phyloP scores from a whole-genome alignment of 2,797 vertebrate species.

The Chaunax sp. region DNA sequence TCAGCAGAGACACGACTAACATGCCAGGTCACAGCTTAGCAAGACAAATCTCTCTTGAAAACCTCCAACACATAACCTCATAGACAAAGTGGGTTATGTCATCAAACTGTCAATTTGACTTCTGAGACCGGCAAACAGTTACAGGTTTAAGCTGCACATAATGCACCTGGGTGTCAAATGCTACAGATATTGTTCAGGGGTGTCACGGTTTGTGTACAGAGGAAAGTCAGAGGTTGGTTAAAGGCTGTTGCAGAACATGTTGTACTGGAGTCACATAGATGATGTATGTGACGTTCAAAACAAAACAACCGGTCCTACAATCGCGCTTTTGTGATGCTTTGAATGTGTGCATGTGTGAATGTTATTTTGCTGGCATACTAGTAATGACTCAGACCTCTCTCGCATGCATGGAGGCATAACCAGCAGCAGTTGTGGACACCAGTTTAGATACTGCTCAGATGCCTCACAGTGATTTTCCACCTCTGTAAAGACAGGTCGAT shows the following conservation, averaged over 20 bases:
- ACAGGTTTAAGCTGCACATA: slow-evolving; percentile 29
- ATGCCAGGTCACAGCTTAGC: slow-evolving; percentile 10
- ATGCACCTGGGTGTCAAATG: slow-evolving; percentile 26
- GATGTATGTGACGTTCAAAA: slow-evolving; percentile 22
- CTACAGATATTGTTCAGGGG: slow-evolving; percentile 29
- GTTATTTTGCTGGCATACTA: background rate
- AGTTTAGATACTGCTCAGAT: too few relatives aligned
- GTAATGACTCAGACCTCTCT: background rate
- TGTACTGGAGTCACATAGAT: slow-evolving; percentile 23
- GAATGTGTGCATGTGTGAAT: background rate
- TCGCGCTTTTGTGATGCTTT: slow-evolving; percentile 34
- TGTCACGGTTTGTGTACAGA: slow-evolving; percentile 34
- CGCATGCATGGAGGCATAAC: background rate
- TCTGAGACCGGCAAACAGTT: slow-evolving; percentile 33
- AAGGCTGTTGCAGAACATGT: slow-evolving; percentile 38
- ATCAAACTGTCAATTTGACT: slow-evolving; percentile 31
- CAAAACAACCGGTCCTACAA: slow-evolving; percentile 15
- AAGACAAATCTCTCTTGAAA: slow-evolving; percentile 31
- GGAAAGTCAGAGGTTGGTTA: slow-evolving; percentile 25
- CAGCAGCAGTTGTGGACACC: background rate
- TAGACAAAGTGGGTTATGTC: background rate
- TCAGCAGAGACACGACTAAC: background rate
- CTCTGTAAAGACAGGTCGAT: background rate
- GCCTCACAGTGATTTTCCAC: too few relatives aligned
- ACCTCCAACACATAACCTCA: slow-evolving; percentile 16